Base-by-base conservation (phyloP, 2,888 invertebrate genomes). In the Trachelus stipa region DNA sequence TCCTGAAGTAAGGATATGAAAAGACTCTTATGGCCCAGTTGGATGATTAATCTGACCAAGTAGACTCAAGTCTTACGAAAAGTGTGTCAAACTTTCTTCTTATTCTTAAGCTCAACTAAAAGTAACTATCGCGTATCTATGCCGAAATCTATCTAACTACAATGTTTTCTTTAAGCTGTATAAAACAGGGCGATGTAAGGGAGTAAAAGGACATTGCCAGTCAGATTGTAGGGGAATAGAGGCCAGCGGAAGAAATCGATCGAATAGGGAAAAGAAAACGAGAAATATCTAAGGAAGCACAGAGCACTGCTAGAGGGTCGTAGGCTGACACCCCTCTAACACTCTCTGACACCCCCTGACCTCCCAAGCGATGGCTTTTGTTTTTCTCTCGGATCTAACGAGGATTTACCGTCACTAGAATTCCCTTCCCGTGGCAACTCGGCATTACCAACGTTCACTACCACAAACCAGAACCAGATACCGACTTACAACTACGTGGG, bases 381-480 rank as follows among this genome's bases (percentile, higher is more conserved):
- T 80, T 85, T 85, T 80, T 82, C 80, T 77, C 78, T 33, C 77
- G 85, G 84, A 85, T 84, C 82, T 83, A 84, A 86, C 83, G 79
- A 82, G 84, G 85, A 86, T 86, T 86, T 86, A 84, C 81, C 82
- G 79, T 79, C 68, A 35, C 76, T 71, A 71, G 31, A 71, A 33
- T 15, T 33, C 71, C 71, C 71, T 33, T 71, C 71, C 71, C 40
- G 23, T 71, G 31, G 33, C 71, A 71, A 12, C 71, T 11, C 71
- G 33, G 31, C 40, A 23, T 56, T 56, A 56, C 40, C 23, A 56
- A 23, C 40, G 23, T 15, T 56, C 40, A 56, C 40, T 56, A 56
- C 40, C 23, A 33, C 71, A n/a, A 9, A 33, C 31, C 12, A 71
- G 71, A n/a, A 71, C 31, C 12, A 15, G 71, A 33, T 33, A 71